Evolutionary conservation across 2,797 vertebrate species (phyloP).

Genomic region (Catharus ustulatus): DNA sequence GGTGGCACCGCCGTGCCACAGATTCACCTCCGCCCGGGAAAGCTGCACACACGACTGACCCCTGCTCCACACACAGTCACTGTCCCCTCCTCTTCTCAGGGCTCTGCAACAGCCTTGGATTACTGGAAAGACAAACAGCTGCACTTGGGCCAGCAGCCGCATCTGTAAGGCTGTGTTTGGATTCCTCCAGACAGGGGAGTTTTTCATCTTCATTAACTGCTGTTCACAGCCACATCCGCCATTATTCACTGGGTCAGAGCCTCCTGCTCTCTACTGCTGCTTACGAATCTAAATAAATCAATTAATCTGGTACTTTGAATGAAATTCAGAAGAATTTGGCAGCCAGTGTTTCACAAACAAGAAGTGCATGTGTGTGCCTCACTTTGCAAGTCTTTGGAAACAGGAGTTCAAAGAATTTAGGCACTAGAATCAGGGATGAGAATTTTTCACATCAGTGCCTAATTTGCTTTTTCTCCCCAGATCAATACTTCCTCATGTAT

Average conservation of each 20-base stretch:
- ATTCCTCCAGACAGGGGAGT: neutral
- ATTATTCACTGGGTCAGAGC: conserved; percentile 16
- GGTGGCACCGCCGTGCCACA: fast-evolving
- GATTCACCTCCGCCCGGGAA: fast-evolving
- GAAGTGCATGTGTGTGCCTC: neutral
- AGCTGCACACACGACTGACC: neutral
- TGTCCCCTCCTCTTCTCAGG: neutral
- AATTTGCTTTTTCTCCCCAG: neutral
- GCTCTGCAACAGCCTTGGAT: neutral
- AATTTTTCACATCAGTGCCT: neutral
- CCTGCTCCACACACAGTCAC: neutral
- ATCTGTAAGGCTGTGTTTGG: conserved; percentile 20
- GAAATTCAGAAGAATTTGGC: neutral
- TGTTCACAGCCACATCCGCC: conserved; percentile 12
- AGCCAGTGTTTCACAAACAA: neutral
- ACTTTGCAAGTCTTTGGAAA: neutral
- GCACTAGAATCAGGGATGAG: neutral
- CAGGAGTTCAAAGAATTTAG: neutral
- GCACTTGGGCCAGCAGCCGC: conserved; percentile 37
- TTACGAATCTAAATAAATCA: conserved; percentile 6
- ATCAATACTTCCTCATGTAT: neutral
- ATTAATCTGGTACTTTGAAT: conserved; percentile 4
- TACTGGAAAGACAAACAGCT: conserved; percentile 48
- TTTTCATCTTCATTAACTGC: conserved; percentile 58
- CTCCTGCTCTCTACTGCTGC: neutral